Evolutionary conservation across 2,888 invertebrate genomes (phyloP).

Genomic region (Oligia fasciuncula): DNA sequence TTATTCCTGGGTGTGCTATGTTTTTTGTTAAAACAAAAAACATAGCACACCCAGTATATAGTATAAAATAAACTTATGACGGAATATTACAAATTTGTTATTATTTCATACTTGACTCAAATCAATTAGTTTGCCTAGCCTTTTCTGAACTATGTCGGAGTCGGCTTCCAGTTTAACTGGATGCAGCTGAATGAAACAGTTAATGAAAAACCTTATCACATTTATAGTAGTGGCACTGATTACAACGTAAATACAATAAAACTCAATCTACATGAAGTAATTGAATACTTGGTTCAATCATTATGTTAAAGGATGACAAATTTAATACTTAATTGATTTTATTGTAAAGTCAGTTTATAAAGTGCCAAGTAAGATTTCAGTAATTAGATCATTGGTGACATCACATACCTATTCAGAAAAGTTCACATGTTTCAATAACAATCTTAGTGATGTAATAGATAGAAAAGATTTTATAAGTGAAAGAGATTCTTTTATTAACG

Average conservation of each 20-base stretch:
- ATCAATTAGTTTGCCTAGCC: neutral
- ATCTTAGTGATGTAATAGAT: constrained; percentile 21
- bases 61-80: neutral
- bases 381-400: constrained; percentile 44
- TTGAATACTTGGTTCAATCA: constrained; percentile 22
- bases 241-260: constrained; percentile 49
- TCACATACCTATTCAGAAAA: constrained; percentile 12
- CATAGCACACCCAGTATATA: no score
- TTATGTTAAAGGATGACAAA: constrained; percentile 4
- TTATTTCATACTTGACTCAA: neutral
- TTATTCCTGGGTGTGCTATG: no score
- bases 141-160: neutral
- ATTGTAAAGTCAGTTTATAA: constrained; percentile 2
- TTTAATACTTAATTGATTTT: neutral
- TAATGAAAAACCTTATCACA: constrained; percentile 38
- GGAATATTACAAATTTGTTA: neutral
- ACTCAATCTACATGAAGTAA: constrained; percentile 30
- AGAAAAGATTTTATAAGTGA: neutral
- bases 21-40: no score
- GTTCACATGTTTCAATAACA: constrained; percentile 19
- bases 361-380: constrained; percentile 7
- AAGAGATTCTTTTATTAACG: neutral
- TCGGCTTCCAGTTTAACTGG: neutral
- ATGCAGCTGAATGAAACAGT: neutral
- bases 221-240: constrained; percentile 57